phyloP scores from a whole-genome alignment of 2,888 invertebrate species.

The Chrysodeixis includens region DNA sequence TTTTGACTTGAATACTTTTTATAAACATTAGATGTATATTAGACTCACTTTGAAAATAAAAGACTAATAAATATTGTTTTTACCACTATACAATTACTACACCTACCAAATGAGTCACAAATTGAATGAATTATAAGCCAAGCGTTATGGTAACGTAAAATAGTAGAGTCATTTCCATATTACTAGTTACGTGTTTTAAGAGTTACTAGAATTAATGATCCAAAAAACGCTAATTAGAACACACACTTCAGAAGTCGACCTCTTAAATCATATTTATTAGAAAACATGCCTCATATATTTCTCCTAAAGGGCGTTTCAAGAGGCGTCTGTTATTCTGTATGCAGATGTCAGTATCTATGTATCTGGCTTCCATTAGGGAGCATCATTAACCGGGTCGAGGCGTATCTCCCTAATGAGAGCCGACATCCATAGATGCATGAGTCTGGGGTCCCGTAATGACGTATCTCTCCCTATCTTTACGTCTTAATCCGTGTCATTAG shows the following conservation, averaged over 20 bases:
- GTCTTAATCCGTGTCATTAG: conserved; percentile 84
- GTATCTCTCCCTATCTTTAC: conserved; percentile 78
- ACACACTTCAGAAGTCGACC: not conserved
- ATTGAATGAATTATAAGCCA: no score
- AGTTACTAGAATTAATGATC: not conserved
- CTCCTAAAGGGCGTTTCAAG: conserved; percentile 25
- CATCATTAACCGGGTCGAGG: conserved; percentile 69
- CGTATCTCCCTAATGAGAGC: conserved; percentile 76
- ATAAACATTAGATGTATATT: no score
- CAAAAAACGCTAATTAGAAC: not conserved
- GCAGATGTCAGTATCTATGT: conserved; percentile 33
- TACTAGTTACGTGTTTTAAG: no score
- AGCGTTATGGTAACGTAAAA: no score
- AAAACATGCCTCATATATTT: conserved; percentile 29
- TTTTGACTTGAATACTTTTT: not conserved
- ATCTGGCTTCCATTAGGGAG: conserved; percentile 63
- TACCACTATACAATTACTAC: no score
- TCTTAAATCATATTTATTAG: conserved; percentile 16
- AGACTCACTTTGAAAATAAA: no score
- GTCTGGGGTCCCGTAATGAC: conserved; percentile 69
- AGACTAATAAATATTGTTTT: no score
- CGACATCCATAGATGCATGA: conserved; percentile 80
- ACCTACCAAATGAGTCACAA: not conserved
- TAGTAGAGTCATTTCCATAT: no score
- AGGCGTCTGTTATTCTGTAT: conserved; percentile 24